Percentiles rank a stretch among this genome's conserved stretches.
Conservation (phyloP, 2,113 vertebrate species). For the Caranx ignobilis region DNA sequence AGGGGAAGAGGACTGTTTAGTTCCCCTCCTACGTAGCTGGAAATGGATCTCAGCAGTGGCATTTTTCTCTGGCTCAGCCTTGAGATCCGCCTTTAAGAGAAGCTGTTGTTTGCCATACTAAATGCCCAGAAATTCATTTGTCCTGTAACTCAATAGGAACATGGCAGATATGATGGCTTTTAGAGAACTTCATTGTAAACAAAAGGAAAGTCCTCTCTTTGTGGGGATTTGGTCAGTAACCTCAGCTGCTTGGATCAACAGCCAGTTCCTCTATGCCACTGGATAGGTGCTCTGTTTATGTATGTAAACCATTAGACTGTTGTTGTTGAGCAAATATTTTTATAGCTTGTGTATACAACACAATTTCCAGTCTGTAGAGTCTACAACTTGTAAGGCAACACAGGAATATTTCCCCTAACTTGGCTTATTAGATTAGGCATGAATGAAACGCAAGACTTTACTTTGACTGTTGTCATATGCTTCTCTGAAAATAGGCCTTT, state of each 20-base stretch:
- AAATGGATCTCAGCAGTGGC: conserved; percentile 76
- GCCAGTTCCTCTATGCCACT: conserved; percentile 27
- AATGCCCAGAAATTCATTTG: conserved; percentile 72
- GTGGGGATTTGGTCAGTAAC: conserved; percentile 48
- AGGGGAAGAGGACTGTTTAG: conserved; percentile 59
- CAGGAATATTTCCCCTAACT: conserved; percentile 33
- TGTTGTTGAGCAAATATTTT: conserved; percentile 52
- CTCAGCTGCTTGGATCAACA: conserved; percentile 39
- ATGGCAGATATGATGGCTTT: conserved; percentile 72
- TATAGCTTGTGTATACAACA: conserved; percentile 53
- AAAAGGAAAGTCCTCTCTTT: conserved; percentile 56
- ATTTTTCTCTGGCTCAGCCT: conserved; percentile 61
- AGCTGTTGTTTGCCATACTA: conserved; percentile 62
- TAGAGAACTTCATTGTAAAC: conserved; percentile 76
- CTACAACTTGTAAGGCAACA: conserved; percentile 29
- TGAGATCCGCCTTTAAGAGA: conserved; percentile 61
- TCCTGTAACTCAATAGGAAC: conserved; percentile 66
- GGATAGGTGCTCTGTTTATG: conserved; percentile 54
- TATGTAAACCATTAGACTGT: conserved; percentile 65
- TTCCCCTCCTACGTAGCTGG: conserved; percentile 71
- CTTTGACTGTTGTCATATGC: conserved; percentile 26
- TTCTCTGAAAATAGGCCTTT: conserved; percentile 18
- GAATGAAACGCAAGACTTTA: conserved; percentile 39
- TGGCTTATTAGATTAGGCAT: conserved; percentile 64
- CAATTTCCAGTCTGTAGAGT: conserved; percentile 34